Evolutionary conservation across 1,140 invertebrate species (phyloP).

Genomic region (Drosophila novamexicana): DNA sequence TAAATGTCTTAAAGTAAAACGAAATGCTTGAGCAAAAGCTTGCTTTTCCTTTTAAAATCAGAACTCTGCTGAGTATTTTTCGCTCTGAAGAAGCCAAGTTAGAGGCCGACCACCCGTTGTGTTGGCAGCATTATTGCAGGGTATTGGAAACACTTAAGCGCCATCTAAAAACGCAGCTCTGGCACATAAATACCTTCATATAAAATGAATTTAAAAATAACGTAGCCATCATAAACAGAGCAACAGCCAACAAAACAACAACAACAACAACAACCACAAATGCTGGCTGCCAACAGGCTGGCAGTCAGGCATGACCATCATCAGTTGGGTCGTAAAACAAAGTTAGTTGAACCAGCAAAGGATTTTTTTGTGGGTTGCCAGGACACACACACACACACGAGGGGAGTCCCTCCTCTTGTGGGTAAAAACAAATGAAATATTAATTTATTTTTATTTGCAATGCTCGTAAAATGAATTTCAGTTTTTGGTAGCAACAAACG

Average conservation of each 20-base stretch:
- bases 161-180: slow-evolving; percentile 4
- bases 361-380: slow-evolving; percentile 12
- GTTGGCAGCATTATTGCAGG: neutral
- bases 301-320: slow-evolving; percentile 8
- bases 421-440: slow-evolving; percentile 63
- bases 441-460: slow-evolving; percentile 68
- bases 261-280: slow-evolving; percentile 42
- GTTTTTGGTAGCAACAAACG: slow-evolving; percentile 11
- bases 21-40: too few species aligned
- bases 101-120: neutral
- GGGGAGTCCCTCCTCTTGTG: neutral
- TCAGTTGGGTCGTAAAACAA: slow-evolving; percentile 62
- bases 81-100: too few species aligned
- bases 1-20: too few species aligned
- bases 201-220: slow-evolving; percentile 68
- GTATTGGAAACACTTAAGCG: slow-evolving; percentile 34
- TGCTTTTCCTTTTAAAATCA: too few species aligned
- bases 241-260: neutral
- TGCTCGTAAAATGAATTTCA: slow-evolving; percentile 58
- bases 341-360: slow-evolving; percentile 38
- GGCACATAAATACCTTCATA: slow-evolving; percentile 42
- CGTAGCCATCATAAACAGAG: slow-evolving; percentile 33
- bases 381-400: neutral
- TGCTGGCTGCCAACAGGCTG: slow-evolving; percentile 16
- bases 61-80: too few species aligned